A percentile compares a stretch with the other conserved stretches of the same genome.
Evolutionary conservation across 2,113 vertebrate species (phyloP).

Genomic region (Nesogale talazaci): DNA sequence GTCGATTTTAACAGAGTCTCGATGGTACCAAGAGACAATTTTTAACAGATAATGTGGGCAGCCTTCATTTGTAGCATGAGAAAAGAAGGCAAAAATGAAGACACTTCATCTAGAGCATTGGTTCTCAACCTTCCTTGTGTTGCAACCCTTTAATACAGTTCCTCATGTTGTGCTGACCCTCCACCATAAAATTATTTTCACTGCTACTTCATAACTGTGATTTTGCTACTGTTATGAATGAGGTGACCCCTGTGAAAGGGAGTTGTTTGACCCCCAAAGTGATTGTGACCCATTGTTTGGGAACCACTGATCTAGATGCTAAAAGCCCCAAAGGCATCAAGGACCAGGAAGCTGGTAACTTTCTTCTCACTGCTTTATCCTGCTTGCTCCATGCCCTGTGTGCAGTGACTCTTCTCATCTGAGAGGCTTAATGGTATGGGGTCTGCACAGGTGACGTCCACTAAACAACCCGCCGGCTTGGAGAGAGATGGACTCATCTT

Average conservation of each 20-base stretch:
- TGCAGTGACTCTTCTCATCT: neutral
- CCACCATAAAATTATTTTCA: too few species aligned
- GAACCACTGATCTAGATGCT: too few species aligned
- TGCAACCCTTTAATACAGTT: too few species aligned
- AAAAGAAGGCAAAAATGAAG: neutral
- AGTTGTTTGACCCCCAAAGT: too few species aligned
- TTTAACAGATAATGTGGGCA: neutral
- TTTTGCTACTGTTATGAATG: too few species aligned
- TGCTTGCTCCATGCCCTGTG: neutral
- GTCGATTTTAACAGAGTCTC: neutral
- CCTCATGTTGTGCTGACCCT: too few species aligned
- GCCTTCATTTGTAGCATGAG: neutral
- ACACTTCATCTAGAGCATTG: too few species aligned
- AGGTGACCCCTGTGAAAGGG: too few species aligned
- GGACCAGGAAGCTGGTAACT: neutral
- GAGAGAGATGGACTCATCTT: neutral
- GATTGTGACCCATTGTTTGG: too few species aligned
- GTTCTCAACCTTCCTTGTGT: too few species aligned
- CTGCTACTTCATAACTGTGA: too few species aligned
- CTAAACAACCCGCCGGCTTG: neutral
- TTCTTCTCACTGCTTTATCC: neutral
- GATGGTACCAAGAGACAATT: neutral
- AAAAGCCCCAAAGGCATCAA: neutral
- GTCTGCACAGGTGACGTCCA: neutral
- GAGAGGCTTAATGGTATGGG: neutral